Evolutionary conservation across 2,113 vertebrate species (phyloP), one percentile per base, ranked within the genome.

Genomic region (Abramis brama): DNA sequence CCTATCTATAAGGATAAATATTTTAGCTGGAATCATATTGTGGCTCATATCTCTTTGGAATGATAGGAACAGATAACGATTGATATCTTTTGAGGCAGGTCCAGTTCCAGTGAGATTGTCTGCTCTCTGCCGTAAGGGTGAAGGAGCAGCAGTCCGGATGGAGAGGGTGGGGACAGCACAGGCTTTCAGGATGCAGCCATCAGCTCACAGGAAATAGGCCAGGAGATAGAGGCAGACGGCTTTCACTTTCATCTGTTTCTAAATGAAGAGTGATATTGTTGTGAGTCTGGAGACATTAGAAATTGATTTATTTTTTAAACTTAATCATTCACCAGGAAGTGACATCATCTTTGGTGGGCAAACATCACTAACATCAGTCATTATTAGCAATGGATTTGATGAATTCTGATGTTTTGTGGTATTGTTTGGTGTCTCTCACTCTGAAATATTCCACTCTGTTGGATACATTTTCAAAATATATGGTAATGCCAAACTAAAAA

Each of bases 131-230:
- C 8, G 19, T 74, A 23, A 12, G 39, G 27, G 52, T 68, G 17
- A 84, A 17, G n/a, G 86, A 75, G 62, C 62, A 6, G 15, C 43
- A 9, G 33, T 64, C 60, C 39, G 13, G 82, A 86, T 50, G 15
- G 62, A 77, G 43, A 57, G 30, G 77, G 45, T 77, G 62, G 62
- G 62, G 30, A 19, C 71, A 21, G 25, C 36, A 27, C 47, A 74
- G 79, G 45, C 71, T 85, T 45, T 64, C 85, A 89, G 85, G 85
- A 86, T 89, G 50, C 77, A 77, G 36, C 25, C 25, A 76, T 88
- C 81, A 76, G 59, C 82, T 52, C 27, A 64, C 88, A 88, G 87
- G 82, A 86, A 86, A 79, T 30, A 55, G n/a, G 36, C 6, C 23
- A 17, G 57, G 62, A 73, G 74, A 68, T 27, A 36, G 60, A 84